Conservation (phyloP, 37 sponge, comb jelly and placozoan genomes). For the Beroe ovata region DNA sequence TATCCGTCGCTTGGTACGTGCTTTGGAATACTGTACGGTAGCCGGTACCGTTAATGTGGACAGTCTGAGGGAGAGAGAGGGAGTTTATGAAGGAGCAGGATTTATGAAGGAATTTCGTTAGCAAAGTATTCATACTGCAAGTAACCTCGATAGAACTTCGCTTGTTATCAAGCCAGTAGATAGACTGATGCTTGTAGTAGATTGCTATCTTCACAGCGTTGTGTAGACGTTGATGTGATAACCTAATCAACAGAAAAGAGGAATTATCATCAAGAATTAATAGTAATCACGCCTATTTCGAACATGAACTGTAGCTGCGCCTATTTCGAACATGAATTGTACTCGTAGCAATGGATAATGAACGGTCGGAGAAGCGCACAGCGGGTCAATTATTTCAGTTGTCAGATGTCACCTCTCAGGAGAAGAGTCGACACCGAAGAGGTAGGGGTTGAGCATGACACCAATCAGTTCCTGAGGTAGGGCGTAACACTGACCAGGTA, state of each 20-base stretch:
- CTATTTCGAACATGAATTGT: too few species aligned
- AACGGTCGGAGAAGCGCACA: too few species aligned
- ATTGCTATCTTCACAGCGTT: constrained; percentile 45
- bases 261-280: too few species aligned
- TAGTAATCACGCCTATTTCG: too few species aligned
- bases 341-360: too few species aligned
- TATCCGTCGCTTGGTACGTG: constrained; percentile 47
- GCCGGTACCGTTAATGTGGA: constrained; percentile 51
- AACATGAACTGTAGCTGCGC: too few species aligned
- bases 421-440: neutral
- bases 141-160: constrained; percentile 36
- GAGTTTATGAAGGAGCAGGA: too few species aligned
- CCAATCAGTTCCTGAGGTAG: neutral
- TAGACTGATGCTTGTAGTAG: constrained; percentile 24
- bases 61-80: neutral
- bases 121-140: neutral
- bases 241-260: too few species aligned
- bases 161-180: constrained; percentile 38
- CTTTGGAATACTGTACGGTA: constrained; percentile 32
- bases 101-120: too few species aligned
- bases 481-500: neutral
- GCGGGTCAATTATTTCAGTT: too few species aligned
- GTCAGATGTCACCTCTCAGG: neutral
- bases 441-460: constrained; percentile 28
- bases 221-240: neutral